These are phyloP conservation scores for Campylorhamphus procurvoides DNA, from an alignment of 2,113 vertebrate genomes.

Conservation along the genomic window DNA sequence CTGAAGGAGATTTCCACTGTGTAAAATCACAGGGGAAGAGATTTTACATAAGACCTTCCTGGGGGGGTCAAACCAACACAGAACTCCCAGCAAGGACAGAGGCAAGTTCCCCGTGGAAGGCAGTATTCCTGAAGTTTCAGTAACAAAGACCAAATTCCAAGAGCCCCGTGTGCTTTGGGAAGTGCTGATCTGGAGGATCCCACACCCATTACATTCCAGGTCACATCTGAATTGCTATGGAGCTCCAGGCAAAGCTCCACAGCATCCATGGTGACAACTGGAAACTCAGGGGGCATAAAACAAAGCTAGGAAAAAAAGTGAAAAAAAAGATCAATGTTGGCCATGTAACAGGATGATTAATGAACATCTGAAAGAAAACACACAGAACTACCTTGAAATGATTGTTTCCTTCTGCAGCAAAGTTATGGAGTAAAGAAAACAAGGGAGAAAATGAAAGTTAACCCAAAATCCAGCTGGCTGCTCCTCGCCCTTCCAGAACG, in stretches of 20 bases:
- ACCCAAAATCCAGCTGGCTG: not conserved
- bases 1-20: not conserved
- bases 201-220: not conserved
- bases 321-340: not conserved
- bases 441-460: not conserved
- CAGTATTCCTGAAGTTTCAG: not conserved
- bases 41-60: not conserved
- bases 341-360: not conserved
- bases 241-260: constrained; percentile 11
- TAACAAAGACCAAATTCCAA: not conserved
- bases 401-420: not conserved
- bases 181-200: not conserved
- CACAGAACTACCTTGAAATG: not conserved
- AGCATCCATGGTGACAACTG: constrained; percentile 28
- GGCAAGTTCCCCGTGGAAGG: not conserved
- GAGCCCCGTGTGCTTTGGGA: not conserved
- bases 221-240: constrained; percentile 42
- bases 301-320: not conserved
- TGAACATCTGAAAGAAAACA: not conserved
- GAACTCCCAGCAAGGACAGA: not conserved
- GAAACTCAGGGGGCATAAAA: not conserved
- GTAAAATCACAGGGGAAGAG: not conserved
- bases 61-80: not conserved
- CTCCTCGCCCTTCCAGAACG: not conserved
- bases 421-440: not conserved